Base-by-base conservation (phyloP, 1,140 invertebrate species). In the Drosophila kepulauana region DNA sequence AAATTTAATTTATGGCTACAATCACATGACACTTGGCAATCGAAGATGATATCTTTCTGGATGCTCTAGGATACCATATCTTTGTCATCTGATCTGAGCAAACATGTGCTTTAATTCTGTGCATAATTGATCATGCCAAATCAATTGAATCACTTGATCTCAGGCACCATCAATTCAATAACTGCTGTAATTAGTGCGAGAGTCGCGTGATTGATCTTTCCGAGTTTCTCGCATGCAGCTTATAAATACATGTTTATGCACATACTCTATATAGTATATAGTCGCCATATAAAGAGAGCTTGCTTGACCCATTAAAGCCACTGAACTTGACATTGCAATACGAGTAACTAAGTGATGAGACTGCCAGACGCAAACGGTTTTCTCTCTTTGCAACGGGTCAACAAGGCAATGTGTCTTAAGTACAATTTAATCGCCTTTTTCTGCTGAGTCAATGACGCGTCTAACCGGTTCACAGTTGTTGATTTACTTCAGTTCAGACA, bases 321-420 rank as follows among this genome's bases (percentile, higher is more conserved):
- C 63, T 81, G 78, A 81, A 76, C 78, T 81, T 81, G 78, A 76
- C 78, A 75, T 79, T 72, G 68, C 52, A 25, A 25, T 25, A 25
- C 20, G 20, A 43, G 28, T 41, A 25, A 41, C 13, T 7, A 10
- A 25, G 16, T 25, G 41, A 20, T 20, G 38, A 45, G 38, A 1
- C 11, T 25, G 38, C 25, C 35, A 38, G 35, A 25, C 28, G 8
- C 15, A n/a, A 61, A 63, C 59, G 46, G 30, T 38, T 3, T 10
- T 38, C 11, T 6, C 11, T 6, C 15, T 51, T 16, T 28, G 33
- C 4, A 30, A 28, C 20, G 48, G 35, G 11, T 33, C 13, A n/a
- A 76, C 58, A 79, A 67, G 43, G 8, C 35, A 43, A 46, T 30
- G 64, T 52, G 64, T 52, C 66, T 28, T 74, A 79, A 79, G 51